These are phyloP conservation scores for Ceriagrion tenellum DNA, from an alignment of 2,888 invertebrate species.

Conservation along the genomic window DNA sequence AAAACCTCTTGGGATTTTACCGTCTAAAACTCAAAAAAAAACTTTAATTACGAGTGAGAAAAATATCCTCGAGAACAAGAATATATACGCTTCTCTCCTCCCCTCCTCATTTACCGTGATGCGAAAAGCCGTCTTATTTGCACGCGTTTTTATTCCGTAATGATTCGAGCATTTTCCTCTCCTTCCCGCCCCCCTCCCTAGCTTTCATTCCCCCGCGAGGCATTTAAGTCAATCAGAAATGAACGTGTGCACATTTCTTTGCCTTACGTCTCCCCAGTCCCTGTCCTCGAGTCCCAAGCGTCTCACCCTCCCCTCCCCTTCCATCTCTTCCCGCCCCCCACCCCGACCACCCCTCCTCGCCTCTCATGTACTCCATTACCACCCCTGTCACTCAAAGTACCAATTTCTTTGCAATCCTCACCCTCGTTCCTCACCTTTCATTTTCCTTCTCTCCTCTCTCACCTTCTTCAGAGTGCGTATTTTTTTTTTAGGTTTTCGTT, in stretches of 20 bases:
- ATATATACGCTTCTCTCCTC: conserved; percentile 7
- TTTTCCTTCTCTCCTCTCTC: conserved; percentile 58
- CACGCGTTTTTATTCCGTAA: conserved; percentile 59
- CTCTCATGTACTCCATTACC: neutral
- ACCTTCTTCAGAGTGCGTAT: neutral
- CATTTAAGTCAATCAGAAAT: conserved; percentile 66
- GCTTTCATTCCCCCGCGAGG: conserved; percentile 16
- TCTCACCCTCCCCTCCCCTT: conserved; percentile 11
- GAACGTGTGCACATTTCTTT: conserved; percentile 52
- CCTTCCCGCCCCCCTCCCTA: neutral
- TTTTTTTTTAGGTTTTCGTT: neutral
- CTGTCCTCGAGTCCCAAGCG: conserved; percentile 54
- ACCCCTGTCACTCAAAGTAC: conserved; percentile 14
- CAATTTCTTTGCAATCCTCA: neutral
- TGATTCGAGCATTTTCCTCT: conserved; percentile 44
- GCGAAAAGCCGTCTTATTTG: conserved; percentile 65
- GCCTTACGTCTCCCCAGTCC: conserved; percentile 39
- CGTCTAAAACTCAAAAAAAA: conserved; percentile 46
- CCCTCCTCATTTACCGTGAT: conserved; percentile 58
- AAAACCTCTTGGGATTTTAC: conserved; percentile 36
- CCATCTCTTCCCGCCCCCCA: neutral
- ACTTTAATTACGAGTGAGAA: conserved; percentile 62
- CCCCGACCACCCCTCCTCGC: neutral
- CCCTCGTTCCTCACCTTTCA: conserved; percentile 54
- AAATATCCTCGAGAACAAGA: conserved; percentile 57